Evolutionary conservation across 2,888 invertebrate species (phyloP).

Genomic region (Drosophila recens): DNA sequence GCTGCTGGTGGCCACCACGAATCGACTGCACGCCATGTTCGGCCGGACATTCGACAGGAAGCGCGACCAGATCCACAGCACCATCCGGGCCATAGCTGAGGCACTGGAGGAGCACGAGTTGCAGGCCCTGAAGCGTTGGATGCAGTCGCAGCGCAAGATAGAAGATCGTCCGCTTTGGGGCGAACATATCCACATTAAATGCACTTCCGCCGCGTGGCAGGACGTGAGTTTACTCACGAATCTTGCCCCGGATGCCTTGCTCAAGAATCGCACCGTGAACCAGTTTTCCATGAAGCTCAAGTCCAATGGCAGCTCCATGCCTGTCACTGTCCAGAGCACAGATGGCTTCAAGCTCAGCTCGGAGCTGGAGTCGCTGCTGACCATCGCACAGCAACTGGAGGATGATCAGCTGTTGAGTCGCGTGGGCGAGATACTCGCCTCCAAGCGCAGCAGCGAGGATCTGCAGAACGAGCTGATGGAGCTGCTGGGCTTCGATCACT

Average conservation of each 20-base stretch:
- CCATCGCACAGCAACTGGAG: slow-evolving; percentile 74
- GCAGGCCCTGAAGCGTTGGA: slow-evolving; percentile 86
- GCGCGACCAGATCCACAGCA: slow-evolving; percentile 87
- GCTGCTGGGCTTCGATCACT: slow-evolving; percentile 92
- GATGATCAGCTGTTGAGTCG: slow-evolving; percentile 67
- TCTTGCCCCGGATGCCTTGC: slow-evolving; percentile 69
- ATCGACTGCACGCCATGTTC: slow-evolving; percentile 87
- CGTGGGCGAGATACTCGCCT: slow-evolving; percentile 87
- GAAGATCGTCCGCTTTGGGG: slow-evolving; percentile 70
- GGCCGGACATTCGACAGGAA: slow-evolving; percentile 87
- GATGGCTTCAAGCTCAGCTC: slow-evolving; percentile 56
- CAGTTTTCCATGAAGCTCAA: slow-evolving; percentile 78
- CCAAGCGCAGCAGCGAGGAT: slow-evolving; percentile 88
- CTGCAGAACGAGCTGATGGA: slow-evolving; percentile 95
- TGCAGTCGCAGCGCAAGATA: slow-evolving; percentile 48
- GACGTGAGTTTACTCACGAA: slow-evolving; percentile 68
- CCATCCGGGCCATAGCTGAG: slow-evolving; percentile 86
- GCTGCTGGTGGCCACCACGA: slow-evolving; percentile 87
- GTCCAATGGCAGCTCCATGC: neutral
- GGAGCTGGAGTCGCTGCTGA: slow-evolving; percentile 68
- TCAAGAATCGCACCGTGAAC: slow-evolving; percentile 57
- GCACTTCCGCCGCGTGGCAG: slow-evolving; percentile 40
- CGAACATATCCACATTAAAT: slow-evolving; percentile 61
- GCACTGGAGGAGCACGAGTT: slow-evolving; percentile 86
- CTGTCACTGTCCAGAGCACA: neutral